Evolutionary conservation across 1,140 invertebrate genomes (phyloP).

Genomic region (Reticulitermes speratus): DNA sequence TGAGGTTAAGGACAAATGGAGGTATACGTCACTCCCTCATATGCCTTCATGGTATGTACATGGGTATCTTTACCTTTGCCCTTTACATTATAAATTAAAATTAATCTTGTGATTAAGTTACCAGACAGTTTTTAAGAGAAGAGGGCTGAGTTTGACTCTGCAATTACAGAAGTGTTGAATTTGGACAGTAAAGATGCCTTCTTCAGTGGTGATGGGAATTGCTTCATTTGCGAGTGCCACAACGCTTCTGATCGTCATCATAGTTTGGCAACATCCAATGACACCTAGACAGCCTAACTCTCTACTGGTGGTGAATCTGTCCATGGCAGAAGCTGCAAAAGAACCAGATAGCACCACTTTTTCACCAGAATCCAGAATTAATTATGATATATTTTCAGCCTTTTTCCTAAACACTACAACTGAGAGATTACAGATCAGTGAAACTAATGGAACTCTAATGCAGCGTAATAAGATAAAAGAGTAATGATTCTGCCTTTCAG

Average conservation of each 20-base stretch:
- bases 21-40: too few species aligned
- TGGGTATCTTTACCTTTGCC: too few species aligned
- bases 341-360: background rate
- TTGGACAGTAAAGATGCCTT: background rate
- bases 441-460: background rate
- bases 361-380: background rate
- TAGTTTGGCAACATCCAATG: background rate
- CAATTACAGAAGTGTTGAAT: too few species aligned
- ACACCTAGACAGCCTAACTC: too few species aligned
- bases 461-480: conserved; percentile 10
- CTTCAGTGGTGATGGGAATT: background rate
- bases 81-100: too few species aligned
- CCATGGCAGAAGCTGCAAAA: background rate
- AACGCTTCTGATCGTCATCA: background rate
- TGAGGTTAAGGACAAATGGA: too few species aligned
- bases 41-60: too few species aligned
- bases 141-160: too few species aligned
- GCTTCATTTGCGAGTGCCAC: background rate
- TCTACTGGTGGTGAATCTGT: too few species aligned
- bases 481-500: background rate
- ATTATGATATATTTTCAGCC: background rate
- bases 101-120: too few species aligned
- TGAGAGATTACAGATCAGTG: background rate
- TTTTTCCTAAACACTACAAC: background rate
- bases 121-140: too few species aligned